A percentile compares a stretch with the other conserved stretches of the same genome.
These are phyloP conservation scores for Oxytorus armatus DNA, from an alignment of 2,888 invertebrate species.

Conservation along the genomic window DNA sequence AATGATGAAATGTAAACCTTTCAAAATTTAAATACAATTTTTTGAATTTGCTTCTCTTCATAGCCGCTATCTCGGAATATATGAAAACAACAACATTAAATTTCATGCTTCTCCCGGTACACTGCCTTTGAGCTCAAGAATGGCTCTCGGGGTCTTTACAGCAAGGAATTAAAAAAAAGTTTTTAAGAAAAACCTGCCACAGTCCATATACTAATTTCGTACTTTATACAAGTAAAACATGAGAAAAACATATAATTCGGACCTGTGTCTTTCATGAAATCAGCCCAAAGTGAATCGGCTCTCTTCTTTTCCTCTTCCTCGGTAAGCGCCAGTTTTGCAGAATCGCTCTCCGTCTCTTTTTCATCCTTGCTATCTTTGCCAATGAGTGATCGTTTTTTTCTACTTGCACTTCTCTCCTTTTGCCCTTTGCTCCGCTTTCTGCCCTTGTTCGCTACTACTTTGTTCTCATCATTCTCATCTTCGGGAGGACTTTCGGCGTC, in stretches of 20 bases:
- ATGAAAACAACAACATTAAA: no score
- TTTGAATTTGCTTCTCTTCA: neutral
- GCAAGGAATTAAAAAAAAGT: no score
- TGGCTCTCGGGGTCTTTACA: no score
- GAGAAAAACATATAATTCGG: slow-evolving; percentile 57
- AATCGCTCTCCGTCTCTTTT: slow-evolving; percentile 76
- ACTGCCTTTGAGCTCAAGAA: no score
- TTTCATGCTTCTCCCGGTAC: no score
- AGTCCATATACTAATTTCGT: no score
- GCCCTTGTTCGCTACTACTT: slow-evolving; percentile 73
- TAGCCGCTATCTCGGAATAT: no score
- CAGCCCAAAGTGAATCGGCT: slow-evolving; percentile 92
- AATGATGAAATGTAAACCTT: no score
- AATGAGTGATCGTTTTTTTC: slow-evolving; percentile 46
- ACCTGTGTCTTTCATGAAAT: slow-evolving; percentile 90
- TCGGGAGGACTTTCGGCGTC: slow-evolving; percentile 88
- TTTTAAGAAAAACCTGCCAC: no score
- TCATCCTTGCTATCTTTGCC: slow-evolving; percentile 75
- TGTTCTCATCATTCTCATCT: slow-evolving; percentile 84
- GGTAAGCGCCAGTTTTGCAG: slow-evolving; percentile 78
- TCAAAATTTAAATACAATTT: no score
- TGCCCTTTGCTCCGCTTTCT: slow-evolving; percentile 74
- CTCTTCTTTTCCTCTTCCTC: slow-evolving; percentile 89
- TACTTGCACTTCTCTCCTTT: slow-evolving; percentile 71
- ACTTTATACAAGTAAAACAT: neutral